Base-by-base conservation (phyloP, 2,113 vertebrate genomes). In the Callipepla squamata region DNA sequence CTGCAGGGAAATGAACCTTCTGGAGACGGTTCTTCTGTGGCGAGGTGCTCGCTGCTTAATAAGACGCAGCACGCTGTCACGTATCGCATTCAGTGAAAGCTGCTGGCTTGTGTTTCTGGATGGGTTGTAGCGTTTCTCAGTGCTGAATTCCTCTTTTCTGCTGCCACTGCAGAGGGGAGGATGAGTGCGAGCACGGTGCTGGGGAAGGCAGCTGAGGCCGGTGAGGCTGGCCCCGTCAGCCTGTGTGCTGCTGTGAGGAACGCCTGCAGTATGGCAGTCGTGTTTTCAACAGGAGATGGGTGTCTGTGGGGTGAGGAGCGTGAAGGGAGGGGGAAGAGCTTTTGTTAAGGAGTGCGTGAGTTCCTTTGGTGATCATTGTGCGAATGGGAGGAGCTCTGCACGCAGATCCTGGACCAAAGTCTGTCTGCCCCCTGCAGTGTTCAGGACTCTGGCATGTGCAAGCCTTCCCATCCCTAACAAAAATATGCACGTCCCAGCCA, bases 41-140 rank as follows among this genome's bases (percentile, higher is more conserved):
- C 0, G 38, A 81, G 86, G 83, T 93, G 77, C 65, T 82, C 44
- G 55, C 81, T 32, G 44, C 66, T 91, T 74, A 95, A 93, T 78
- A 48, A 65, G 92, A 53, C 2, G 14, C 87, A 96, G 89, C 44
- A 70, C 0, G 7, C 69, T 89, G 86, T 86, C 77, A 89, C 83
- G 66, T 89, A 91, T 61, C 9, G 28, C 80, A 61, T 88, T 42
- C n/a, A n/a, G n/a, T n/a, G n/a, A n/a, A n/a, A n/a, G n/a, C 79
- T 66, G 80, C 89, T 95, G 89, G 78, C 92, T 93, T 78, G 91
- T 83, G 84, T 19, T 19, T 91, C 85, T 94, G 93, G 84, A 93
- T 85, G 75, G 19, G n/a, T 21, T 85, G 90, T 91, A 73, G 81
- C 84, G 55, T 92, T 95, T 93, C 67, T 94, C 1, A 0, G 22